Percentiles rank a stretch among this genome's conserved stretches.
Conservation (phyloP, 2,797 vertebrate genomes). For the Eurystomus glaucurus region DNA sequence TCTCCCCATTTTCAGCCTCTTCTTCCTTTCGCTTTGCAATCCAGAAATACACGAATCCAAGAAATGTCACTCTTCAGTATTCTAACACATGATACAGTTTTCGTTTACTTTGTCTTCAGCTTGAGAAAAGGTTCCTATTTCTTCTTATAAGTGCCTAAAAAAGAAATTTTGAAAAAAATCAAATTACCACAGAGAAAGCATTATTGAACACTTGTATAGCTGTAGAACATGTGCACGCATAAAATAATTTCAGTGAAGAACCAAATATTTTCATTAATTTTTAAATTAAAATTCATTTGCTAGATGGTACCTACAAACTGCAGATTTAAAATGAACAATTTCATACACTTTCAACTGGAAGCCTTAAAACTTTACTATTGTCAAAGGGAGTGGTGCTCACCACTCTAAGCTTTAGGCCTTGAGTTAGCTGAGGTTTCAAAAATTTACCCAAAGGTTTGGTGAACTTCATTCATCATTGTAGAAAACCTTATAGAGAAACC, state of each 20-base stretch:
- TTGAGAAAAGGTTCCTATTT: constrained; percentile 55
- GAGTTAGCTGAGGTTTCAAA: neutral
- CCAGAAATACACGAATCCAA: constrained; percentile 90
- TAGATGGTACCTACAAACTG: neutral
- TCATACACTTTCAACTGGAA: neutral
- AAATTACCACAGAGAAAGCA: neutral
- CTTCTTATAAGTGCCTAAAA: constrained; percentile 77
- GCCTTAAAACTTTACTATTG: neutral
- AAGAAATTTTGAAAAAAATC: neutral
- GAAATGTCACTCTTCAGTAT: constrained; percentile 85
- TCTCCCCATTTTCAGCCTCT: constrained; percentile 93
- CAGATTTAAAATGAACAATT: neutral
- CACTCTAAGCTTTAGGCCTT: neutral
- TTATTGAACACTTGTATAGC: neutral
- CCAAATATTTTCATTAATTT: neutral
- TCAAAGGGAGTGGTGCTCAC: neutral
- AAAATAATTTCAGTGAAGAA: neutral
- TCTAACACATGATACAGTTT: constrained; percentile 94
- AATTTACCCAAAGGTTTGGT: neutral
- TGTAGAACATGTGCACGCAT: neutral
- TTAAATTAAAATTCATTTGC: neutral
- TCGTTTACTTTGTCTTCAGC: constrained; percentile 77
- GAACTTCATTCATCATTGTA: neutral
- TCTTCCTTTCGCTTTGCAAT: constrained; percentile 87
- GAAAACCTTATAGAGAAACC: neutral